Conservation (phyloP, 1,140 invertebrate species). For the Diploscapter pachys region DNA sequence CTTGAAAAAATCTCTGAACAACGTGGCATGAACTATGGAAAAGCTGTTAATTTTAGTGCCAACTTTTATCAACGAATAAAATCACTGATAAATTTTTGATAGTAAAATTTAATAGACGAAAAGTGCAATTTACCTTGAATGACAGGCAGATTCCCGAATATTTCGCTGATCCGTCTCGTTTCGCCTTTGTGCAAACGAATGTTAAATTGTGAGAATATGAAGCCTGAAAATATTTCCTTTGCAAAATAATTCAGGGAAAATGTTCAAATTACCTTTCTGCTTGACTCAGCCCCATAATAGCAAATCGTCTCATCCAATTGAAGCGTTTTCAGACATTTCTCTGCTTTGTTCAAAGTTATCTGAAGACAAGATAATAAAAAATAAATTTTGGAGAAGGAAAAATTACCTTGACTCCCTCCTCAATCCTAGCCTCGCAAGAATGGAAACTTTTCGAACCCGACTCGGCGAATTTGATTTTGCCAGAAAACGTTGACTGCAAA, state of each 20-base stretch:
- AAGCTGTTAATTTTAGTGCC: background rate
- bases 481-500: conserved; percentile 48
- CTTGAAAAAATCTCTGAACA: too few relatives aligned
- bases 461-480: conserved; percentile 49
- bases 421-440: conserved; percentile 43
- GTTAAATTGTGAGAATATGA: background rate
- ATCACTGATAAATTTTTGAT: too few relatives aligned
- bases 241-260: too few relatives aligned
- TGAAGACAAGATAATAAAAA: too few relatives aligned
- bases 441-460: conserved; percentile 49
- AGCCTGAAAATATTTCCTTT: conserved; percentile 12
- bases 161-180: too few relatives aligned
- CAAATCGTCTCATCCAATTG: conserved; percentile 48
- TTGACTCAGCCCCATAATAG: conserved; percentile 43
- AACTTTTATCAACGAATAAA: too few relatives aligned
- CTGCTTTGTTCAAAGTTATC: conserved; percentile 5
- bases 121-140: too few relatives aligned
- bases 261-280: conserved; percentile 29
- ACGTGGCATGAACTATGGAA: background rate
- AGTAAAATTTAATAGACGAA: too few relatives aligned
- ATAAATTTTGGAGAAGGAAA: too few relatives aligned
- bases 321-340: conserved; percentile 40
- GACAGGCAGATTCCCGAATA: too few relatives aligned
- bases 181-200: background rate
- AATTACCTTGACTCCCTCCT: conserved; percentile 40